Evolutionary conservation across 2,797 vertebrate genomes (phyloP).

Genomic region (Helarctos malayanus): DNA sequence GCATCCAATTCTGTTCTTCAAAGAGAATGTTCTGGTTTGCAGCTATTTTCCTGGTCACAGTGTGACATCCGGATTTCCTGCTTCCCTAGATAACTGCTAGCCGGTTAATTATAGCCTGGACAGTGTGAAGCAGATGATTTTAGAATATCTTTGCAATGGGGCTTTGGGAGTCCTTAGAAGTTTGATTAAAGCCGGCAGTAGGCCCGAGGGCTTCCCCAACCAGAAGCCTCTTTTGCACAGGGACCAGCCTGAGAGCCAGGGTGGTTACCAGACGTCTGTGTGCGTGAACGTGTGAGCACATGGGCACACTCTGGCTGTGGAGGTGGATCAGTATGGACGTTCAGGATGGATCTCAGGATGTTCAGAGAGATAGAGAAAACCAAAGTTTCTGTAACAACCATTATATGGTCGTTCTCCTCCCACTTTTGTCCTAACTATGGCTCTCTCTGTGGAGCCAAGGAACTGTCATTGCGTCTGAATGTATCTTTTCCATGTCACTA

Average conservation of each 20-base stretch:
- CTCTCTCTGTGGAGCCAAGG: not conserved
- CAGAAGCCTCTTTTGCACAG: not conserved
- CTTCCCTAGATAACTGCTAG: not conserved
- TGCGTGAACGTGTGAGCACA: not conserved
- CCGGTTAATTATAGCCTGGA: conserved; percentile 11
- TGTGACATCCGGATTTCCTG: conserved; percentile 38
- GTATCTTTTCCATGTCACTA: not conserved
- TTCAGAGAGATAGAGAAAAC: not conserved
- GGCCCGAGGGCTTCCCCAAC: not conserved
- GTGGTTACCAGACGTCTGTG: not conserved
- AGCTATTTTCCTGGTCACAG: not conserved
- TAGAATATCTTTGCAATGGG: not conserved
- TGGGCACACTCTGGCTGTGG: fast-evolving
- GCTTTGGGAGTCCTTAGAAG: not conserved
- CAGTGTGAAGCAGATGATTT: conserved; percentile 29
- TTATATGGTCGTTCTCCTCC: not conserved
- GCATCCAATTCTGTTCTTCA: not conserved
- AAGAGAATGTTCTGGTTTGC: conserved; percentile 1
- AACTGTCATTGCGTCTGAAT: not conserved
- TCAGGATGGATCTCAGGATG: not conserved
- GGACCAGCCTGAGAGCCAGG: not conserved
- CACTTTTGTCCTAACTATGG: not conserved
- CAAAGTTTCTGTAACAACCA: not conserved
- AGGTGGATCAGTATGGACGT: not conserved
- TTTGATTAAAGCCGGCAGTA: not conserved